Conservation (phyloP, 2,113 vertebrate species). For the Eonycteris spelaea region DNA sequence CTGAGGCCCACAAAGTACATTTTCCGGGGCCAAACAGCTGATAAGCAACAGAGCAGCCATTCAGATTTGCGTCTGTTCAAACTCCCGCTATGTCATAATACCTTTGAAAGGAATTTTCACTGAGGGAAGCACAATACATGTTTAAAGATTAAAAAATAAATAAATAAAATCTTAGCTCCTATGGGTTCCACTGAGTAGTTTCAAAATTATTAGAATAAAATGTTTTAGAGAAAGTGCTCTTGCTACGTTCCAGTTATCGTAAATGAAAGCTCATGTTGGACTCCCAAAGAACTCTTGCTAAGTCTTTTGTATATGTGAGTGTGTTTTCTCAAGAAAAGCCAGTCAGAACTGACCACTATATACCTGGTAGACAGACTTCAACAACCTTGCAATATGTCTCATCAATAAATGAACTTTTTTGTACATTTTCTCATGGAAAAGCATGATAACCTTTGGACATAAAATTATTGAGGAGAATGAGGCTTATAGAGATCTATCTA, state of each 20-base stretch:
- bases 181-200: not conserved
- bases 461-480: not conserved
- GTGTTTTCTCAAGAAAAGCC: not conserved
- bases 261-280: not conserved
- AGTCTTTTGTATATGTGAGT: not conserved
- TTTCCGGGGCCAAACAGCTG: not conserved
- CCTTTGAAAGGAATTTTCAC: not conserved
- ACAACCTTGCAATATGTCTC: not conserved
- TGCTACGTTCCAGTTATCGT: not conserved
- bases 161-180: not conserved
- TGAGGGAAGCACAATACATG: not conserved
- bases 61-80: not conserved
- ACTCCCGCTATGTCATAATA: not conserved
- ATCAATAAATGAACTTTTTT: not conserved
- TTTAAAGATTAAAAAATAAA: not conserved
- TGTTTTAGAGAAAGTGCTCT: not conserved
- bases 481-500: not conserved
- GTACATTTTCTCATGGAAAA: not conserved
- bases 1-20: not conserved
- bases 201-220: constrained; percentile 6
- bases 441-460: not conserved
- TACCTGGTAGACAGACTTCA: not conserved
- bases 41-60: not conserved
- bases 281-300: not conserved
- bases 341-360: not conserved